Percentiles rank a stretch among this genome's conserved stretches.
These are phyloP conservation scores for Holotrichia oblita DNA, from an alignment of 1,140 invertebrate species.

Conservation along the genomic window DNA sequence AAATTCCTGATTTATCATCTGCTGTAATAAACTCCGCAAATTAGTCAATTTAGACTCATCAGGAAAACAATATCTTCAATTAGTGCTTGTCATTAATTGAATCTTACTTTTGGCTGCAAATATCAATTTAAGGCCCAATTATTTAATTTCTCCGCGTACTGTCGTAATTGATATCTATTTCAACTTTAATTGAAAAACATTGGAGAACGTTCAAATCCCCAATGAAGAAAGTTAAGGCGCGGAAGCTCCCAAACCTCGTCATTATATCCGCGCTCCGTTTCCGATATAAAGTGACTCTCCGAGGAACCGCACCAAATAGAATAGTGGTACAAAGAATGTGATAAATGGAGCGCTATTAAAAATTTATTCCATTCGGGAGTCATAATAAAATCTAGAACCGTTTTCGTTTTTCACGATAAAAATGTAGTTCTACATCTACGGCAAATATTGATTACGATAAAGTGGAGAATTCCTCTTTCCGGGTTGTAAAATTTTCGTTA, in stretches of 20 bases:
- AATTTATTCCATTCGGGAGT: conserved; percentile 23
- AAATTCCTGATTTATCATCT: no score
- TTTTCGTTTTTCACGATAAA: background rate
- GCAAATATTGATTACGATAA: background rate
- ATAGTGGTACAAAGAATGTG: conserved; percentile 27
- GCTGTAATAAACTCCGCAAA: no score
- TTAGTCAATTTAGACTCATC: no score
- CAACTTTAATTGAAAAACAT: conserved; percentile 27
- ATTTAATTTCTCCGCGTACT: conserved; percentile 7
- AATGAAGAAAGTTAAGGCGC: conserved; percentile 5
- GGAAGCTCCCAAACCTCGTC: background rate
- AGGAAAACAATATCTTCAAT: no score
- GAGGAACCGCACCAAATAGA: conserved; percentile 12
- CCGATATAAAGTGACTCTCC: conserved; percentile 20
- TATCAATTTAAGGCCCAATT: background rate
- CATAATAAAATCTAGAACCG: conserved; percentile 28
- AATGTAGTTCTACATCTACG: background rate
- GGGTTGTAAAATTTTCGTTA: no score
- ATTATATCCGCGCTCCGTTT: conserved; percentile 25
- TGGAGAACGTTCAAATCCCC: conserved; percentile 27
- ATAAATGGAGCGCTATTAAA: conserved; percentile 26
- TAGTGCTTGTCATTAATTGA: background rate
- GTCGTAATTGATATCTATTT: conserved; percentile 25
- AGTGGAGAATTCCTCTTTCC: background rate
- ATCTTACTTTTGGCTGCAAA: background rate